These are phyloP conservation scores for Vultur gryphus DNA, from an alignment of 2,797 vertebrate species.

Conservation along the genomic window DNA sequence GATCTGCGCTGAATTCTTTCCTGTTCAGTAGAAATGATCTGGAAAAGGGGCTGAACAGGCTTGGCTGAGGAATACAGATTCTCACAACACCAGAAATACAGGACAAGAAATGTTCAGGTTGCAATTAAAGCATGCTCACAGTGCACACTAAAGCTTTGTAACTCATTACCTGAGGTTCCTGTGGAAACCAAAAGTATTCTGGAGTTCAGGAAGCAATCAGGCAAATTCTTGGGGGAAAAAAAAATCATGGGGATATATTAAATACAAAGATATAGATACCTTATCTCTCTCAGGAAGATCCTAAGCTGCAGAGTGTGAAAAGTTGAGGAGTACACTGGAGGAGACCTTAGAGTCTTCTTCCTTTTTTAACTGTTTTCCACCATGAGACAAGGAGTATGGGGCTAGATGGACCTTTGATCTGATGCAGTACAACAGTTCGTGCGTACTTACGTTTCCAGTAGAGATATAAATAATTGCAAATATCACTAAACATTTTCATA, in stretches of 20 bases:
- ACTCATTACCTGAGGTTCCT: neutral
- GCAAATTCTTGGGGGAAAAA: neutral
- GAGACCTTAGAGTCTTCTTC: neutral
- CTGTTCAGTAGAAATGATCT: neutral
- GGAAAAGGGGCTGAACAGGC: neutral
- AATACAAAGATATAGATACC: neutral
- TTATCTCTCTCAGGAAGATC: neutral
- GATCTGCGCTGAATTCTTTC: neutral
- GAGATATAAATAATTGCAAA: neutral
- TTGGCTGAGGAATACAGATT: neutral
- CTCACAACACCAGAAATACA: neutral
- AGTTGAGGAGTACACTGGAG: neutral
- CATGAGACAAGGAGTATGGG: neutral
- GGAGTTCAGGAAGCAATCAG: neutral
- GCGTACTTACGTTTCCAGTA: neutral
- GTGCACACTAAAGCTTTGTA: neutral
- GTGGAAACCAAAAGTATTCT: neutral
- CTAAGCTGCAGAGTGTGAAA: neutral
- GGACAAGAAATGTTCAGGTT: neutral
- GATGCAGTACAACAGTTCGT: neutral
- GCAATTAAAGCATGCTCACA: accelerated
- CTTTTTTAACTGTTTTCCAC: neutral
- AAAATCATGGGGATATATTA: neutral
- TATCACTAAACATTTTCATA: neutral
- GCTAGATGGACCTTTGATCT: neutral